Evolutionary conservation across 2,888 invertebrate species (phyloP).

Genomic region (Danaus chrysippus): DNA sequence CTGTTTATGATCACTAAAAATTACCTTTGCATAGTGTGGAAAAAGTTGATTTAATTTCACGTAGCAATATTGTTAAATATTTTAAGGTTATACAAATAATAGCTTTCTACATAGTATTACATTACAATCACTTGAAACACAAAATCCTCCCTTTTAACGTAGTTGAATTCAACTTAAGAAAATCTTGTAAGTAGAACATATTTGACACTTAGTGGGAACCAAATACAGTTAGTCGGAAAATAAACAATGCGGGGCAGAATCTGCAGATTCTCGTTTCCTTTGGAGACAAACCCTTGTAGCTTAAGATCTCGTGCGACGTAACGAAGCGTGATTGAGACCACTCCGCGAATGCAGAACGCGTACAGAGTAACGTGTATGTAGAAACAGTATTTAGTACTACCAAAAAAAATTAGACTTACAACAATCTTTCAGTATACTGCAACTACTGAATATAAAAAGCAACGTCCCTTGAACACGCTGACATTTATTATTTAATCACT

Average conservation of each 20-base stretch:
- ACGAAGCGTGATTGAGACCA: constrained; percentile 63
- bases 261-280: constrained; percentile 58
- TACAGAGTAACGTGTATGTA: constrained; percentile 16
- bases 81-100: neutral
- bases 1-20: no score
- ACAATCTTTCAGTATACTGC: no score
- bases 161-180: no score
- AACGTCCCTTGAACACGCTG: no score
- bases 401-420: no score
- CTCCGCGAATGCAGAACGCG: constrained; percentile 52
- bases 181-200: neutral
- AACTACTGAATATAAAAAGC: no score
- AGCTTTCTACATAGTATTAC: neutral
- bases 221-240: constrained; percentile 19
- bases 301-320: constrained; percentile 43
- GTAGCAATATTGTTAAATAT: neutral
- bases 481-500: neutral
- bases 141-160: no score
- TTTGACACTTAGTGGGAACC: neutral
- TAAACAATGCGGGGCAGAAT: constrained; percentile 35
- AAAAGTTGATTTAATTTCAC: no score
- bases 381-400: constrained; percentile 8
- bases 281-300: constrained; percentile 57
- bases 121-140: neutral
- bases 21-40: no score